Evolutionary conservation across 2,888 invertebrate species (phyloP).

Genomic region (Dynastes maya): DNA sequence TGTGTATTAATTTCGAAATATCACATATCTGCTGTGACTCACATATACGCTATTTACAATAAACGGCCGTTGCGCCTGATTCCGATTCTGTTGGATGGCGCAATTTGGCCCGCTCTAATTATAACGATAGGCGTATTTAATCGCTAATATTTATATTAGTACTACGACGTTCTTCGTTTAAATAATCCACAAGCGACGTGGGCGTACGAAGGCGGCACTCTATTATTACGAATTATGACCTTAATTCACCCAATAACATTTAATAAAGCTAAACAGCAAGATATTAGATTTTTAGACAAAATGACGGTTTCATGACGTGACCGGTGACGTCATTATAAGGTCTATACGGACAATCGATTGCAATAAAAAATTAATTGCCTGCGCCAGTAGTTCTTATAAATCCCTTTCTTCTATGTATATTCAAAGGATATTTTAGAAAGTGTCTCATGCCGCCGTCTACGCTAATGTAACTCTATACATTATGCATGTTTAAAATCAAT

Average conservation of each 20-base stretch:
- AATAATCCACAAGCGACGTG: too few species aligned
- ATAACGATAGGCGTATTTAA: too few species aligned
- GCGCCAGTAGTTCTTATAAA: not conserved
- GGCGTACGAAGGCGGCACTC: not conserved
- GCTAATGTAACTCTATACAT: not conserved
- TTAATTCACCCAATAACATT: not conserved
- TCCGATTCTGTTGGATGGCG: too few species aligned
- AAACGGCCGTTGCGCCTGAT: too few species aligned
- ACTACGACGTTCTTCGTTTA: too few species aligned
- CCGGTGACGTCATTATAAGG: not conserved
- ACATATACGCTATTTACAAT: too few species aligned
- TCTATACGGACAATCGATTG: slow-evolving; percentile 9
- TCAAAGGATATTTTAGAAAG: slow-evolving; percentile 3
- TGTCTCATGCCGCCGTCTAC: not conserved
- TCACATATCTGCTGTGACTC: too few species aligned
- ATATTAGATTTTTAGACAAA: slow-evolving; percentile 9
- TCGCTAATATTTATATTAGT: too few species aligned
- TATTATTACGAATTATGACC: not conserved
- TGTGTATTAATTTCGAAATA: too few species aligned
- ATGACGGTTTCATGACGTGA: not conserved
- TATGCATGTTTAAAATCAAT: not conserved
- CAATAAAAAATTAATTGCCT: slow-evolving; percentile 17
- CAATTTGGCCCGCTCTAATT: too few species aligned
- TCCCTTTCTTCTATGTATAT: not conserved
- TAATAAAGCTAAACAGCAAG: not conserved